These are phyloP conservation scores for Andrena marginata DNA, from an alignment of 2,888 invertebrate genomes.

Conservation along the genomic window DNA sequence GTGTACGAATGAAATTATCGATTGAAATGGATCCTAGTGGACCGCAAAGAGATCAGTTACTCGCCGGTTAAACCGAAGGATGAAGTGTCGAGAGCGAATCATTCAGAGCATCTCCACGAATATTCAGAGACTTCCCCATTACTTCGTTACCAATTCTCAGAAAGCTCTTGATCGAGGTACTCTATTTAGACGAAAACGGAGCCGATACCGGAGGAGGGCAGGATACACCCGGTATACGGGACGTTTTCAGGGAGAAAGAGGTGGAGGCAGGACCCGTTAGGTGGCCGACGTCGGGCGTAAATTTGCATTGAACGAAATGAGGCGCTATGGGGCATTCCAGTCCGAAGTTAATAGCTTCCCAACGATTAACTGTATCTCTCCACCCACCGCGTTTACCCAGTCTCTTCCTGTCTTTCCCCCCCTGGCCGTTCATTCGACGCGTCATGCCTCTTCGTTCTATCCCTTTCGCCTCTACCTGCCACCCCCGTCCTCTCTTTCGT, in stretches of 20 bases:
- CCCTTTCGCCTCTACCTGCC: conserved; percentile 33
- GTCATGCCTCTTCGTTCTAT: conserved; percentile 55
- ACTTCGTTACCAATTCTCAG: background rate
- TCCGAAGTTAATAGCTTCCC: conserved; percentile 83
- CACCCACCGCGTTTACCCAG: conserved; percentile 54
- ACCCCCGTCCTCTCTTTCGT: conserved; percentile 36
- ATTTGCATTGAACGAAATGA: conserved; percentile 84
- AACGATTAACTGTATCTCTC: conserved; percentile 83
- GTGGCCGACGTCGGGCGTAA: conserved; percentile 75
- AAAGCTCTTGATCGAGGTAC: background rate
- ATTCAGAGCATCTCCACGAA: too few relatives aligned
- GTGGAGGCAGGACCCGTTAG: conserved; percentile 59
- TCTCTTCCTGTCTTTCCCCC: conserved; percentile 57
- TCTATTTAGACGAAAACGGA: background rate
- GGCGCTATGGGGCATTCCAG: conserved; percentile 82
- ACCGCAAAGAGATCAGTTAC: too few relatives aligned
- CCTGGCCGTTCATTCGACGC: conserved; percentile 55
- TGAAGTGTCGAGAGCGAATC: too few relatives aligned
- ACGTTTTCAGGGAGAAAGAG: conserved; percentile 64
- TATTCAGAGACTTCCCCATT: background rate
- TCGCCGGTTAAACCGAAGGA: too few relatives aligned
- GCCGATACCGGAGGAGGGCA: background rate
- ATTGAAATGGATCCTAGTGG: too few relatives aligned
- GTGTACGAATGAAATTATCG: too few relatives aligned
- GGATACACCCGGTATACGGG: conserved; percentile 61